Percentiles rank a stretch among this genome's conserved stretches.
Conservation (phyloP, 1,140 invertebrate species). For the Carcinoscorpius rotundicauda region DNA sequence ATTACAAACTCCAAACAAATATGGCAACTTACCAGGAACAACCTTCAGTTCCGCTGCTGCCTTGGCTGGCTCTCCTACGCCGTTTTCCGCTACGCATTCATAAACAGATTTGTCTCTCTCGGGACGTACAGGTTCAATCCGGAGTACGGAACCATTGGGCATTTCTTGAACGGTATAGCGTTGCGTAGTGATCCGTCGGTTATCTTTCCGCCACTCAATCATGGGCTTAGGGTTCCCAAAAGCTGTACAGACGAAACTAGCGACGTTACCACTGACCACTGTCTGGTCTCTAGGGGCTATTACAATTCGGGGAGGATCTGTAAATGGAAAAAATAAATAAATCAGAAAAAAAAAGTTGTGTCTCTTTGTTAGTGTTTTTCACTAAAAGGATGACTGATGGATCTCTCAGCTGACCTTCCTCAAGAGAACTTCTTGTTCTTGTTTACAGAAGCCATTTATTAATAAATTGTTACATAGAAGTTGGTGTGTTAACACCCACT, state of each 20-base stretch:
- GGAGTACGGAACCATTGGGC: constrained; percentile 63
- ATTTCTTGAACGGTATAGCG: constrained; percentile 35
- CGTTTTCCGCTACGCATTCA: constrained; percentile 94
- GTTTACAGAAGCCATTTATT: too few species aligned
- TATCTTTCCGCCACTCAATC: constrained; percentile 38
- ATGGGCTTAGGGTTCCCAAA: constrained; percentile 64
- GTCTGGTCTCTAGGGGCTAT: constrained; percentile 70
- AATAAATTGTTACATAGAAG: too few species aligned
- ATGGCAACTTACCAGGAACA: constrained; percentile 59
- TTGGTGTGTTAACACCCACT: too few species aligned
- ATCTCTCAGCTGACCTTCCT: too few species aligned
- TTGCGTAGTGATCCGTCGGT: constrained; percentile 30
- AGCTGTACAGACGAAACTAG: constrained; percentile 91
- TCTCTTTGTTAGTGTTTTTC: too few species aligned
- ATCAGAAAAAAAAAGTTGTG: too few species aligned
- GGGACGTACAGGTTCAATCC: constrained; percentile 79
- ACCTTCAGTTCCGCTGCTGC: constrained; percentile 75
- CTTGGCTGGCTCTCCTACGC: constrained; percentile 82
- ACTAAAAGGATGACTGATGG: too few species aligned
- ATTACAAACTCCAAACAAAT: too few species aligned
- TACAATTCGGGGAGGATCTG: constrained; percentile 85
- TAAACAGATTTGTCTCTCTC: constrained; percentile 76
- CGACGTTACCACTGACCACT: constrained; percentile 74
- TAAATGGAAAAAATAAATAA: constrained; percentile 1
- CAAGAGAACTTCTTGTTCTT: too few species aligned